phyloP scores from a whole-genome alignment of 2,797 vertebrate genomes.

The Parauchenoglanis punctatus region DNA sequence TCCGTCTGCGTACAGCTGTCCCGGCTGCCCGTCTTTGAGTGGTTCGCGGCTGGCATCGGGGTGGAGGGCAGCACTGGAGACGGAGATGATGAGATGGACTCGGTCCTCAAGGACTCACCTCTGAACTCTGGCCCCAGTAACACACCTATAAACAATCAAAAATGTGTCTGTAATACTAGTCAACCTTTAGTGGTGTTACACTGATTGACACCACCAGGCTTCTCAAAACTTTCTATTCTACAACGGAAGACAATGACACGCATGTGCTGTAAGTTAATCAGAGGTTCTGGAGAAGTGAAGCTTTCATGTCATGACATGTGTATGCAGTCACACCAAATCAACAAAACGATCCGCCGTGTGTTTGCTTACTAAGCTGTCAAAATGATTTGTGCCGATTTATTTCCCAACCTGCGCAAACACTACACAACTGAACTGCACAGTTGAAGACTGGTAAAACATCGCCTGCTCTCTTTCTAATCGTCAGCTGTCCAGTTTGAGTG shows the following conservation, averaged over 20 bases:
- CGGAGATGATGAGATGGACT: slow-evolving; percentile 91
- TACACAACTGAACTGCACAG: neutral
- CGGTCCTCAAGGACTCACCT: slow-evolving; percentile 80
- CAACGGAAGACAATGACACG: no score
- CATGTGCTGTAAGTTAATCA: neutral
- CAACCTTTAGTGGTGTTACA: neutral
- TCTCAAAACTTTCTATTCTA: neutral
- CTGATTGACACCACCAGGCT: no score
- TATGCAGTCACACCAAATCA: neutral
- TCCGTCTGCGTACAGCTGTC: slow-evolving; percentile 98
- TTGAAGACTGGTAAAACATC: neutral
- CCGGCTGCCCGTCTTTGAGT: slow-evolving; percentile 93
- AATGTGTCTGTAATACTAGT: neutral
- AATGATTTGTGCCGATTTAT: neutral
- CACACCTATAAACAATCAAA: slow-evolving; percentile 77
- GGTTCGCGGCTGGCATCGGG: slow-evolving; percentile 79
- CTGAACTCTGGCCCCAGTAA: slow-evolving; percentile 92
- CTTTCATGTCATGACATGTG: neutral
- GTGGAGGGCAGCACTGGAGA: slow-evolving; percentile 90
- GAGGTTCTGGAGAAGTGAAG: neutral
- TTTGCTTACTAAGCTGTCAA: neutral
- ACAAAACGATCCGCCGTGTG: neutral
- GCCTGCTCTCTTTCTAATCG: no score
- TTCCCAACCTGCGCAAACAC: neutral
- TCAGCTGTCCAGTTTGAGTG: neutral